phyloP scores from a whole-genome alignment of 2,113 vertebrate genomes.

The Hystrix cristata region DNA sequence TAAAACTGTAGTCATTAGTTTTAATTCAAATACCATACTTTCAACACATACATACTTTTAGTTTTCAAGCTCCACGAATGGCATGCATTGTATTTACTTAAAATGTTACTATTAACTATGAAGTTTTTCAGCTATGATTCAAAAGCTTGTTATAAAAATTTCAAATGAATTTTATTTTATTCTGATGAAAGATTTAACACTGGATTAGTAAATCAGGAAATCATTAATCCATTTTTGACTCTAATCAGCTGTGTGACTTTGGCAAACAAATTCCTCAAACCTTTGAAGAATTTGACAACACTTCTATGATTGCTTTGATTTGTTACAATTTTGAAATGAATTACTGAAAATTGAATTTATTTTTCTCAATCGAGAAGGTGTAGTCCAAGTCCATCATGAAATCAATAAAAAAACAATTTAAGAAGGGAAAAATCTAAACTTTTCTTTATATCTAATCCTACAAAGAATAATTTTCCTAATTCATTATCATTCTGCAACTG shows the following conservation, averaged over 20 bases:
- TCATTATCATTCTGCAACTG: neutral
- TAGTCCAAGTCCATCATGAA: neutral
- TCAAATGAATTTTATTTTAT: slow-evolving; percentile 62
- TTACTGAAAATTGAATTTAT: neutral
- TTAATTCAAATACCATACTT: slow-evolving; percentile 75
- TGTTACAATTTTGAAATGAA: slow-evolving; percentile 15
- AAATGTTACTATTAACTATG: neutral
- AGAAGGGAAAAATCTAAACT: neutral
- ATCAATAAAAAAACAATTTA: slow-evolving; percentile 15
- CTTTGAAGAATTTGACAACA: neutral
- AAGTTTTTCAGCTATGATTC: slow-evolving; percentile 63
- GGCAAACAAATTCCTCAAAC: neutral
- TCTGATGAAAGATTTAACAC: neutral
- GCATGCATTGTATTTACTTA: neutral
- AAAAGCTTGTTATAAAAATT: slow-evolving; percentile 72
- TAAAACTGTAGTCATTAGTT: slow-evolving; percentile 89
- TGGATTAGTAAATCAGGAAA: neutral
- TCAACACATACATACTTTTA: neutral
- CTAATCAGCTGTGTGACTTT: neutral
- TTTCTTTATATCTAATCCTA: slow-evolving; percentile 3
- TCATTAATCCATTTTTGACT: neutral
- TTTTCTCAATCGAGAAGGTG: slow-evolving; percentile 18
- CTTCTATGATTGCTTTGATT: neutral
- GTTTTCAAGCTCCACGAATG: neutral
- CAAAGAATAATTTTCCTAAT: neutral